Percentiles rank a stretch among this genome's conserved stretches.
These are phyloP conservation scores for Cheirogaleus medius DNA, from an alignment of 2,113 vertebrate species.

Conservation along the genomic window DNA sequence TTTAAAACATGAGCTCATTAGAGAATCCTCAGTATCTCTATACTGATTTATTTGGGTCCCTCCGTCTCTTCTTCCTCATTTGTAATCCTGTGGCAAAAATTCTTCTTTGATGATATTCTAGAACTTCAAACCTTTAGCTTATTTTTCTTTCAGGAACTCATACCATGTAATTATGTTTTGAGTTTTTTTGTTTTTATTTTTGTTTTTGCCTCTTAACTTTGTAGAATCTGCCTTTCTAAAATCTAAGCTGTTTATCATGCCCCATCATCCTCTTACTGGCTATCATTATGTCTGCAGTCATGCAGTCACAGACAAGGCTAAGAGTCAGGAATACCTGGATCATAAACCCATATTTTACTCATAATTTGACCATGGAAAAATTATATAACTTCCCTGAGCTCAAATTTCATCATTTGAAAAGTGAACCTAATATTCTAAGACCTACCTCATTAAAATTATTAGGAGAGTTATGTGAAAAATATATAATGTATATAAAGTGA, in stretches of 20 bases:
- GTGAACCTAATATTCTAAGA: background rate
- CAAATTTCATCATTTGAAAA: background rate
- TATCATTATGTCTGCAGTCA: background rate
- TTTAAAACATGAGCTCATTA: slow-evolving; percentile 18
- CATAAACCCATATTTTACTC: background rate
- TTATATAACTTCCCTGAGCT: background rate
- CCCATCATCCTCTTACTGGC: background rate
- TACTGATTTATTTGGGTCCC: slow-evolving; percentile 4
- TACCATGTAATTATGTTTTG: background rate
- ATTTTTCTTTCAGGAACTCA: background rate
- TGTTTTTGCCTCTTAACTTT: slow-evolving; percentile 22
- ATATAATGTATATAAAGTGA: background rate
- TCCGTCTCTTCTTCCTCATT: background rate
- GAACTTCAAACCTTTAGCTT: slow-evolving; percentile 45
- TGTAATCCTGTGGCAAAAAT: background rate
- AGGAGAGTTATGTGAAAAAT: background rate
- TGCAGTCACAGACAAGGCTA: background rate
- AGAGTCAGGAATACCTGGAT: background rate
- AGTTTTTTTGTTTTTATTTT: background rate
- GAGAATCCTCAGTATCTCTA: background rate
- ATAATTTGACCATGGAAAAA: background rate
- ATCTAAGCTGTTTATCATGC: background rate
- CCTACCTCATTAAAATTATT: background rate
- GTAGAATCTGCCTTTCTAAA: slow-evolving; percentile 6
- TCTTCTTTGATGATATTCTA: slow-evolving; percentile 15